phyloP scores from a whole-genome alignment of 2,113 vertebrate species.

The Sinocyclocheilus anophthalmus region DNA sequence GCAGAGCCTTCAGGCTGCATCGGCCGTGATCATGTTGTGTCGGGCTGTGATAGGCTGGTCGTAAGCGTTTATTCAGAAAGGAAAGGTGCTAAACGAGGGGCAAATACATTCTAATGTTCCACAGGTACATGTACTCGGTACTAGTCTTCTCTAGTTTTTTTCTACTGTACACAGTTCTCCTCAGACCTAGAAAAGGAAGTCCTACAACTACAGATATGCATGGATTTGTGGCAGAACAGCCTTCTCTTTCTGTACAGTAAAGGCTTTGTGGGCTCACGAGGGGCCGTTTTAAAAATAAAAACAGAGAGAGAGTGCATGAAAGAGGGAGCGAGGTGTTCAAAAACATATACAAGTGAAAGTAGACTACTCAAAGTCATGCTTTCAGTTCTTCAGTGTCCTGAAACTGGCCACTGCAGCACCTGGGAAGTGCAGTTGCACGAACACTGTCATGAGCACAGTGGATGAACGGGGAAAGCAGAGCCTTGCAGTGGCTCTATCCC shows the following conservation, averaged over 20 bases:
- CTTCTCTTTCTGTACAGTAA: slow-evolving; percentile 61
- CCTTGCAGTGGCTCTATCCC: slow-evolving; percentile 1
- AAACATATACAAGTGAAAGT: slow-evolving; percentile 65
- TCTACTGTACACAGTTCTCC: slow-evolving; percentile 45
- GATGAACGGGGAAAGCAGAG: not conserved
- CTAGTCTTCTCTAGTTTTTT: slow-evolving; percentile 55
- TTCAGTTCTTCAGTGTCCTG: slow-evolving; percentile 58
- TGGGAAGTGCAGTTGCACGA: slow-evolving; percentile 47
- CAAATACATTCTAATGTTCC: slow-evolving; percentile 69
- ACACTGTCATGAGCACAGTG: slow-evolving; percentile 52
- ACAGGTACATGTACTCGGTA: slow-evolving; percentile 59
- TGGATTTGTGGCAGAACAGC: slow-evolving; percentile 22
- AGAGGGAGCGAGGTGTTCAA: slow-evolving; percentile 49
- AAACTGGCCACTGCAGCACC: slow-evolving; percentile 68
- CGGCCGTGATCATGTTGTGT: slow-evolving; percentile 25
- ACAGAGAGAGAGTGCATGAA: slow-evolving; percentile 44
- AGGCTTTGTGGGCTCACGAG: slow-evolving; percentile 63
- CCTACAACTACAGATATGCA: slow-evolving; percentile 44
- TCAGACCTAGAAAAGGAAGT: slow-evolving; percentile 41
- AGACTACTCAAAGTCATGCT: slow-evolving; percentile 56
- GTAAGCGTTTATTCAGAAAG: slow-evolving; percentile 63
- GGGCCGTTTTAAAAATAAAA: slow-evolving; percentile 29
- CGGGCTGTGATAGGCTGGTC: slow-evolving; percentile 26
- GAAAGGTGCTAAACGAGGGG: slow-evolving; percentile 58
- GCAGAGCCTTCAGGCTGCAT: slow-evolving; percentile 58